These are phyloP conservation scores for Ceraclea dissimilis DNA, from an alignment of 2,888 invertebrate species.

Conservation along the genomic window DNA sequence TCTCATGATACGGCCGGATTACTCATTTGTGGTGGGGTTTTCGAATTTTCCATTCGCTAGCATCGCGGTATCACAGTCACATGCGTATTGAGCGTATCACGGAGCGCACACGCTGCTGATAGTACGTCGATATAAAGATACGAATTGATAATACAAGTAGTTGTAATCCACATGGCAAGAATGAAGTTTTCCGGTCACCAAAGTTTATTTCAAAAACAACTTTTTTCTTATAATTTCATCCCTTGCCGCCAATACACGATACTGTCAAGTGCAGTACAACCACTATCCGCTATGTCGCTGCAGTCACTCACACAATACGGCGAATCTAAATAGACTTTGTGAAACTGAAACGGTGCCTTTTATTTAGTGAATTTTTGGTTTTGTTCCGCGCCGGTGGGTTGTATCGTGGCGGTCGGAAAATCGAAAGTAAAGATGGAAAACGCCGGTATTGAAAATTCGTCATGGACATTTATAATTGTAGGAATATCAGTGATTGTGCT, in stretches of 20 bases:
- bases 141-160: slow-evolving; percentile 3
- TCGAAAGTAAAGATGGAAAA: slow-evolving; percentile 14
- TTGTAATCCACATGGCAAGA: slow-evolving; percentile 7
- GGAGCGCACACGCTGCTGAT: neutral
- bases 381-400: neutral
- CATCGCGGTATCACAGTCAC: neutral
- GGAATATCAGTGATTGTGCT: slow-evolving; percentile 12
- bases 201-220: slow-evolving; percentile 1
- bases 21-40: neutral
- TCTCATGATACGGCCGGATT: neutral
- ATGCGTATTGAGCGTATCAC: neutral
- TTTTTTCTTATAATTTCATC: slow-evolving; percentile 9
- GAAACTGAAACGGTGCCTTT: neutral
- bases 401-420: neutral
- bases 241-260: slow-evolving; percentile 14
- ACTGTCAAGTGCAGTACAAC: slow-evolving; percentile 5
- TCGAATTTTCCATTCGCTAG: neutral
- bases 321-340: neutral
- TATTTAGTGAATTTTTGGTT: neutral
- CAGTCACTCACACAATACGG: slow-evolving; percentile 7
- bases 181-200: slow-evolving; percentile 14
- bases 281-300: slow-evolving; percentile 13
- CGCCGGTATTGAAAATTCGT: slow-evolving; percentile 18
- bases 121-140: neutral
- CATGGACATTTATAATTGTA: slow-evolving; percentile 15